These are phyloP conservation scores for Rhopilema esculentum DNA, from an alignment of 30 jellyfish, hydroid and myxozoan species.

Conservation along the genomic window DNA sequence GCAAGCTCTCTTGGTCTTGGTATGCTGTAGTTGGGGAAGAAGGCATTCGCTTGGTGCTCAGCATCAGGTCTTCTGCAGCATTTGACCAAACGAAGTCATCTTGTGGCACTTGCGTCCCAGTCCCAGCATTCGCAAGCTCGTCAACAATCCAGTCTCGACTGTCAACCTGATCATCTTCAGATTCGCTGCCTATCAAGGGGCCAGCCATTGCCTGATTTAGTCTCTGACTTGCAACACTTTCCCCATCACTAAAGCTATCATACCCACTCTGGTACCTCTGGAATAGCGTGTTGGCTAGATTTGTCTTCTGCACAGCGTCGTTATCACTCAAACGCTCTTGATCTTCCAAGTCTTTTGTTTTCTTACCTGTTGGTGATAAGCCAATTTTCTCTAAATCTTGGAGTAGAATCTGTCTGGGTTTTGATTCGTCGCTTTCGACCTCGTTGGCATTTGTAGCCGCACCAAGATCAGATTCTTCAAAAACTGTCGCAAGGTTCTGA, in stretches of 20 bases:
- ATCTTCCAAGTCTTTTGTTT: not conserved
- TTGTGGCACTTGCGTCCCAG: slow-evolving; percentile 41
- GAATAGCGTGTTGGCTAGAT: not conserved
- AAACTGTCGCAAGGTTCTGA: slow-evolving; percentile 16
- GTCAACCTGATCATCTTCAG: slow-evolving; percentile 44
- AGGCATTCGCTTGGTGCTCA: not conserved
- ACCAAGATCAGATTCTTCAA: not conserved
- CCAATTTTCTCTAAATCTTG: slow-evolving; percentile 59
- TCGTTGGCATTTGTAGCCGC: not conserved
- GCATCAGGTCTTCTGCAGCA: slow-evolving; percentile 13
- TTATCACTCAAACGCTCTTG: not conserved
- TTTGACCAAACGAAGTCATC: slow-evolving; percentile 37
- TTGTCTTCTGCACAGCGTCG: not conserved
- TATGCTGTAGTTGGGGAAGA: not conserved
- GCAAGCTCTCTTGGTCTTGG: not conserved
- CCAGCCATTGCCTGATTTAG: not conserved
- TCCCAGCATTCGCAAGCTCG: slow-evolving; percentile 50
- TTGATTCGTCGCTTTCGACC: not conserved
- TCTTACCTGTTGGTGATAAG: not conserved
- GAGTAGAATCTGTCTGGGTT: slow-evolving; percentile 2
- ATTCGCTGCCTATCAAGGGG: not conserved
- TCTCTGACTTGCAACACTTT: not conserved
- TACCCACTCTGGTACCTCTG: not conserved
- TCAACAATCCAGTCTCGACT: slow-evolving; percentile 41
- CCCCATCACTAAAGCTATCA: not conserved